Evolutionary conservation across 2,888 invertebrate species (phyloP).

Genomic region (Eristalis intricaria): DNA sequence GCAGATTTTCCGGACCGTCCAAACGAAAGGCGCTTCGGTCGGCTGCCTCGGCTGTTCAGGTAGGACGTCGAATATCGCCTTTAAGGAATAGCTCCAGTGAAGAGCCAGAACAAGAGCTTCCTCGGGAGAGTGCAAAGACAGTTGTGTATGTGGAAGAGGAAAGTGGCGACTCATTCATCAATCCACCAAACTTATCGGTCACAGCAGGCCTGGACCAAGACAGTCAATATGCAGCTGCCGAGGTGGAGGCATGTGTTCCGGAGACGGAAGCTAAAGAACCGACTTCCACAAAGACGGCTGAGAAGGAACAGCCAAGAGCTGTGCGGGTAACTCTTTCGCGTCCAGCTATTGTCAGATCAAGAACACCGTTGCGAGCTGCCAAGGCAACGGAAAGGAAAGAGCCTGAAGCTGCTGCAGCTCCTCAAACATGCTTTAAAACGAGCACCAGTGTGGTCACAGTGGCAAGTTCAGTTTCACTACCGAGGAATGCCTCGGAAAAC

Average conservation of each 20-base stretch:
- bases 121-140: background rate
- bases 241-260: background rate
- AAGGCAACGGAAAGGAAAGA: background rate
- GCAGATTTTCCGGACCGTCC: conserved; percentile 18
- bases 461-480: background rate
- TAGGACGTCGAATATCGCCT: background rate
- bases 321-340: conserved; percentile 3
- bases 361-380: background rate
- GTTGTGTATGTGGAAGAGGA: background rate
- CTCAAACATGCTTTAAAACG: background rate
- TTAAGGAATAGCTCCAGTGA: background rate
- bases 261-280: background rate
- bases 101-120: background rate
- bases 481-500: background rate
- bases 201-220: background rate
- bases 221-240: background rate
- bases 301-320: background rate
- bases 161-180: background rate
- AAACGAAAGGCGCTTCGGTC: conserved; percentile 43
- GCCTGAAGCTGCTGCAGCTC: too few species aligned
- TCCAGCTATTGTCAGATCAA: background rate
- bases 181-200: background rate
- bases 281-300: background rate
- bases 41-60: background rate
- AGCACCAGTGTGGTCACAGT: background rate